Evolutionary conservation across 2,888 invertebrate genomes (phyloP).

Genomic region (Catocala sponsa): DNA sequence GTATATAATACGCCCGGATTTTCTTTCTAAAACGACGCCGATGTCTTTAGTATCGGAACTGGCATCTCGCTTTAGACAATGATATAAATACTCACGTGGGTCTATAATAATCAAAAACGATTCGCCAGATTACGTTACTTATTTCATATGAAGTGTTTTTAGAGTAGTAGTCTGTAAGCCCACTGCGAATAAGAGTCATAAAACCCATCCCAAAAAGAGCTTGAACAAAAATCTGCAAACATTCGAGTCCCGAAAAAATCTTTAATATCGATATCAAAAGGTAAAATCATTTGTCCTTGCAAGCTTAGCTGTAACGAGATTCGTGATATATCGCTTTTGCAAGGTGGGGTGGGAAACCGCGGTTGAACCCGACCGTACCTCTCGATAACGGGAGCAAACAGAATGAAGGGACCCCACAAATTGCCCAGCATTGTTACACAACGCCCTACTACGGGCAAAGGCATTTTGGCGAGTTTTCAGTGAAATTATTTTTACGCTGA

Average conservation of each 20-base stretch:
- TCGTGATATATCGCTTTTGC: slow-evolving; percentile 25
- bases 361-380: slow-evolving; percentile 11
- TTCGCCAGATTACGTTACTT: no score
- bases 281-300: slow-evolving; percentile 32
- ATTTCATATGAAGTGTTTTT: no score
- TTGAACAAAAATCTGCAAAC: slow-evolving; percentile 12
- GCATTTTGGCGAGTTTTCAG: slow-evolving; percentile 11
- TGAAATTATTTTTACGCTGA: slow-evolving; percentile 13
- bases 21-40: no score
- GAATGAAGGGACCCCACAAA: slow-evolving; percentile 39
- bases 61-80: no score
- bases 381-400: slow-evolving; percentile 39
- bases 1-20: no score
- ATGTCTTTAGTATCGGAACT: no score
- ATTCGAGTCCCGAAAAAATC: slow-evolving; percentile 5
- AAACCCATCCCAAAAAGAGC: slow-evolving; percentile 1
- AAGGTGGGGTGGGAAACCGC: slow-evolving; percentile 14
- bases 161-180: no score
- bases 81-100: no score
- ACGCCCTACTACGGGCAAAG: slow-evolving; percentile 9
- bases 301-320: slow-evolving; percentile 27
- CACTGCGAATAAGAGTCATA: background rate
- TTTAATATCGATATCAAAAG: slow-evolving; percentile 27
- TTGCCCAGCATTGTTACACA: slow-evolving; percentile 36
- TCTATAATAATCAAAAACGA: no score